Conservation (phyloP, 2,888 invertebrate genomes). For the Melinopterus prodromus region DNA sequence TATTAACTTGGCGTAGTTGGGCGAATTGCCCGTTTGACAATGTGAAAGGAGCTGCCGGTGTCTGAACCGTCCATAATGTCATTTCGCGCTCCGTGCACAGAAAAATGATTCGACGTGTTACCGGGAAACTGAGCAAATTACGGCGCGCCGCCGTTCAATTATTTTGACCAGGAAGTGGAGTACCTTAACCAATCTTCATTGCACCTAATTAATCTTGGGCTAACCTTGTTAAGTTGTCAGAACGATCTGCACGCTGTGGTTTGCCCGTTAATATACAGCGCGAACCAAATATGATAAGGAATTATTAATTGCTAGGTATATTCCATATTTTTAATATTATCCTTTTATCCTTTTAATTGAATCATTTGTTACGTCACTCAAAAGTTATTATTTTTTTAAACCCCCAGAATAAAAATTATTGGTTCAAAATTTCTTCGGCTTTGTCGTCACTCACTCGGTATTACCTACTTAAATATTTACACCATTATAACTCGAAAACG, state of each 20-base stretch:
- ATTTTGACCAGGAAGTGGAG: constrained; percentile 4
- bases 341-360: too few species aligned
- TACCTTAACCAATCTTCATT: background rate
- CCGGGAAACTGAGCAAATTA: constrained; percentile 18
- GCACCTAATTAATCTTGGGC: background rate
- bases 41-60: background rate
- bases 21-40: background rate
- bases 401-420: too few species aligned
- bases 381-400: too few species aligned
- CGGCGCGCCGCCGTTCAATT: constrained; percentile 8
- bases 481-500: too few species aligned
- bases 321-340: too few species aligned
- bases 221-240: background rate
- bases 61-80: background rate
- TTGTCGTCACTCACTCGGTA: too few species aligned
- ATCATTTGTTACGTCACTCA: too few species aligned
- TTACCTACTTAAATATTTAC: too few species aligned
- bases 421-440: too few species aligned
- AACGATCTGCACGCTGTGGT: background rate
- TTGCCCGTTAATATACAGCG: background rate
- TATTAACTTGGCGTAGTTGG: background rate
- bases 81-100: background rate
- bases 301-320: too few species aligned
- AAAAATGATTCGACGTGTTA: constrained; percentile 8
- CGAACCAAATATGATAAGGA: background rate